A percentile compares a stretch with the other conserved stretches of the same genome.
Evolutionary conservation across 2,113 vertebrate species (phyloP).

Genomic region (Saguinus imperator): DNA sequence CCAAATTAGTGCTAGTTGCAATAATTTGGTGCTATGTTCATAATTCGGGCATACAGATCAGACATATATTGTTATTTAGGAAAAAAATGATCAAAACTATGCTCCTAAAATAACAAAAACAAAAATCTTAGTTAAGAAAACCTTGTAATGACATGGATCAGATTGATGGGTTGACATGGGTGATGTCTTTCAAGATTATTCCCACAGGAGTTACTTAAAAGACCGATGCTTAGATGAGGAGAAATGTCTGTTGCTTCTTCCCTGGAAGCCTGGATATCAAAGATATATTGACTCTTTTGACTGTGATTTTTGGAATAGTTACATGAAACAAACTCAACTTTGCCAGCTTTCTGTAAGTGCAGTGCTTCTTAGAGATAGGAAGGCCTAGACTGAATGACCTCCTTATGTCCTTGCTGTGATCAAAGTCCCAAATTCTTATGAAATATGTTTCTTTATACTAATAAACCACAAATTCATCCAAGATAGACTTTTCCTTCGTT

Average conservation of each 20-base stretch:
- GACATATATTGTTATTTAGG: slow-evolving; percentile 68
- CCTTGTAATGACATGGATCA: slow-evolving; percentile 63
- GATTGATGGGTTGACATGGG: slow-evolving; percentile 71
- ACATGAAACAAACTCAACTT: not conserved
- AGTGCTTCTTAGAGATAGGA: not conserved
- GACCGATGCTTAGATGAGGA: not conserved
- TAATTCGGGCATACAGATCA: slow-evolving; percentile 63
- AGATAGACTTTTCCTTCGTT: not conserved
- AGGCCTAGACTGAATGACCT: not conserved
- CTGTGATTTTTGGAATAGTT: slow-evolving; percentile 17
- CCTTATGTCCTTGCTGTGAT: not conserved
- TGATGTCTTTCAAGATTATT: slow-evolving; percentile 68
- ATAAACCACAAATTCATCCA: not conserved
- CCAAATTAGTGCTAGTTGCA: slow-evolving; percentile 67
- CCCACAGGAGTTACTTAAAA: not conserved
- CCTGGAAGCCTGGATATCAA: not conserved
- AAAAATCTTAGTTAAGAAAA: slow-evolving; percentile 62
- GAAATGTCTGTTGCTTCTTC: not conserved
- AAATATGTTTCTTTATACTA: not conserved
- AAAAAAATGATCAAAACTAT: slow-evolving; percentile 67
- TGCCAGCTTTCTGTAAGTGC: not conserved
- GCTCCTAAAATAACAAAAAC: slow-evolving; percentile 65
- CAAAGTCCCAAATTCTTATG: not conserved
- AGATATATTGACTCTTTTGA: not conserved
- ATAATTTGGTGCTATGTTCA: slow-evolving; percentile 75